Conservation (phyloP, 2,888 invertebrate genomes). For the Calephelis perditalis region DNA sequence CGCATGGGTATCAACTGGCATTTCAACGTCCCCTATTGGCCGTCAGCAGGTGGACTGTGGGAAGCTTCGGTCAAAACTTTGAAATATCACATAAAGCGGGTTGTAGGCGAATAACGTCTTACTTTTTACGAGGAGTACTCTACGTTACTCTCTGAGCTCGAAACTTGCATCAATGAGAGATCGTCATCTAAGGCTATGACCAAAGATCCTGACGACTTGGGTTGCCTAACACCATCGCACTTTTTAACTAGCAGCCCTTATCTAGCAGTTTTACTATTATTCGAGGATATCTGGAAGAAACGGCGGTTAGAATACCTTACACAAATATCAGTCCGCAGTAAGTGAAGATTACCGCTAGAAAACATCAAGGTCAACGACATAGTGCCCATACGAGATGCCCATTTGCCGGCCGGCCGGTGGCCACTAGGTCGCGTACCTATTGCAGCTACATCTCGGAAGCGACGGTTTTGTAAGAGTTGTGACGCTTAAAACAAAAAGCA, state of each 20-base stretch:
- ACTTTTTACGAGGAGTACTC: too few relatives aligned
- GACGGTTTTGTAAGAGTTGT: constrained; percentile 24
- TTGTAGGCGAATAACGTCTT: constrained; percentile 18
- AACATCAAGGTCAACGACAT: constrained; percentile 18
- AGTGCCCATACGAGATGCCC: constrained; percentile 22
- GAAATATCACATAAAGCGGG: constrained; percentile 9
- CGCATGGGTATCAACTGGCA: constrained; percentile 23
- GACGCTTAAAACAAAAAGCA: constrained; percentile 19
- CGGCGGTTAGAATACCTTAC: constrained; percentile 18
- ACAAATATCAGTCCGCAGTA: constrained; percentile 15
- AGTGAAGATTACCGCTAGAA: constrained; percentile 17
- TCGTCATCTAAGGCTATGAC: constrained; percentile 24
- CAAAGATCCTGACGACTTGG: constrained; percentile 24
- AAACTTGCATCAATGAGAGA: constrained; percentile 21
- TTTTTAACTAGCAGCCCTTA: constrained; percentile 20
- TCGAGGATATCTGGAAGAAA: constrained; percentile 14
- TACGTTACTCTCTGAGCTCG: too few relatives aligned
- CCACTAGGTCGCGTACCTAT: constrained; percentile 18
- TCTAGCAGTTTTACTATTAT: constrained; percentile 15
- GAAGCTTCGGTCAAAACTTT: constrained; percentile 17
- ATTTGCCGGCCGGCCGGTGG: constrained; percentile 21
- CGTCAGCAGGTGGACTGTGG: constrained; percentile 16
- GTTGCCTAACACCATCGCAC: constrained; percentile 24
- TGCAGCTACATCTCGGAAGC: constrained; percentile 17
- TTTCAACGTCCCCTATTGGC: too few relatives aligned